phyloP scores from a whole-genome alignment of 2,113 vertebrate genomes.

The Oryzias melastigma region DNA sequence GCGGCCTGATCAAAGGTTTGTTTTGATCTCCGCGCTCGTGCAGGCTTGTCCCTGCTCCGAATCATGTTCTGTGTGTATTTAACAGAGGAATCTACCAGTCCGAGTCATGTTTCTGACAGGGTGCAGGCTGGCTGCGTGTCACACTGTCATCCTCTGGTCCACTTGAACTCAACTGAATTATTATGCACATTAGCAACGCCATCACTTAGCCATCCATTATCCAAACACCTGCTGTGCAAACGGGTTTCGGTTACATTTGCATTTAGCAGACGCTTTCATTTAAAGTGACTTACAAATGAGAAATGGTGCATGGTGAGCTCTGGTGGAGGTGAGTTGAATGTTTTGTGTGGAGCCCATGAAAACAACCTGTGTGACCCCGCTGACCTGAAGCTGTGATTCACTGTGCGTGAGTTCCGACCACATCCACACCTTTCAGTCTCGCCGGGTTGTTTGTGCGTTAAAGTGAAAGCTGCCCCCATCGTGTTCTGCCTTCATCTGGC shows the following conservation, averaged over 20 bases:
- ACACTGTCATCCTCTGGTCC: neutral
- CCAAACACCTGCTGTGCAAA: neutral
- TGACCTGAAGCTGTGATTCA: conserved; percentile 1
- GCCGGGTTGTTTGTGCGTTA: conserved; percentile 17
- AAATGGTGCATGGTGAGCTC: too few species aligned
- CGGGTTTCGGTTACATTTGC: neutral
- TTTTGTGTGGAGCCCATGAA: neutral
- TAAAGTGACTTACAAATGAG: too few species aligned
- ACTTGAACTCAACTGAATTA: neutral
- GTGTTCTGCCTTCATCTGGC: conserved; percentile 9
- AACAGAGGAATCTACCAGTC: neutral
- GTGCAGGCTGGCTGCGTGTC: neutral
- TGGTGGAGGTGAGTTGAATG: too few species aligned
- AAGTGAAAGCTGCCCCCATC: conserved; percentile 27
- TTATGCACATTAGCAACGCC: too few species aligned
- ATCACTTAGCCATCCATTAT: neutral
- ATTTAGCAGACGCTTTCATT: neutral
- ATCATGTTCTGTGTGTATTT: neutral
- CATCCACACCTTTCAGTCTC: conserved; percentile 25
- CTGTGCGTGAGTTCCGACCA: conserved; percentile 5
- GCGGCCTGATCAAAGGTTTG: neutral
- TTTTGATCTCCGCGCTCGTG: neutral
- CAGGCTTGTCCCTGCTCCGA: neutral
- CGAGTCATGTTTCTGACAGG: neutral
- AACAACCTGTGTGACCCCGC: neutral